These are phyloP conservation scores for Eupithecia subumbrata DNA, from an alignment of 2,888 invertebrate species.

Conservation along the genomic window DNA sequence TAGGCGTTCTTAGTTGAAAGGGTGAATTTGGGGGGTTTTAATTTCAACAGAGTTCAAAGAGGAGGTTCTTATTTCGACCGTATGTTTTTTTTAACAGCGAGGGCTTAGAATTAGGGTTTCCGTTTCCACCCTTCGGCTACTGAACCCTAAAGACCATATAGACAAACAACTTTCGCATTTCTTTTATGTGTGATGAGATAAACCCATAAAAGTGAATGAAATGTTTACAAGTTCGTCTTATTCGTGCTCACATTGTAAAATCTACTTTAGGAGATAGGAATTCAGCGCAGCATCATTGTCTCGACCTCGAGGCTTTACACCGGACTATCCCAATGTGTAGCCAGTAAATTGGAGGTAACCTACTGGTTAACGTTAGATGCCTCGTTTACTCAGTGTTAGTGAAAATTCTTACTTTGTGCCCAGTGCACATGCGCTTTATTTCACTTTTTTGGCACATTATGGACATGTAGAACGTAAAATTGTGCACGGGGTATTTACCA, in stretches of 20 bases:
- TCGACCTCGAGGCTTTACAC: neutral
- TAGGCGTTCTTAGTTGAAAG: neutral
- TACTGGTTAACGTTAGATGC: conserved; percentile 2
- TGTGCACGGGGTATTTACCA: neutral
- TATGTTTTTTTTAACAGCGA: neutral
- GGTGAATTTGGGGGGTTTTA: neutral
- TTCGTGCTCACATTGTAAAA: neutral
- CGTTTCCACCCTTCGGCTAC: too few relatives aligned
- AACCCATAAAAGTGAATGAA: neutral
- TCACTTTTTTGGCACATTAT: neutral
- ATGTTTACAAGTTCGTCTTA: neutral
- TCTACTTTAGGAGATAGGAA: neutral
- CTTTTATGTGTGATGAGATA: too few relatives aligned
- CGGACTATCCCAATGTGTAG: conserved; percentile 15
- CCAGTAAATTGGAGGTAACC: conserved; percentile 14
- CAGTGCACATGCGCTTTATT: neutral
- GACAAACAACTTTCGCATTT: too few relatives aligned
- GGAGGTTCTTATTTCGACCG: neutral
- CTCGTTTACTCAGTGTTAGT: neutral
- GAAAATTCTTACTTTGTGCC: neutral
- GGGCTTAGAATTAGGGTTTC: too few relatives aligned
- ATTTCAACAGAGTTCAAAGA: neutral
- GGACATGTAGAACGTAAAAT: neutral
- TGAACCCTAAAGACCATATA: too few relatives aligned
- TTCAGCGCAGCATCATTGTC: neutral